A percentile compares a stretch with the other conserved stretches of the same genome.
Conservation (phyloP, 2,797 vertebrate species). For the Megaceryle alcyon region DNA sequence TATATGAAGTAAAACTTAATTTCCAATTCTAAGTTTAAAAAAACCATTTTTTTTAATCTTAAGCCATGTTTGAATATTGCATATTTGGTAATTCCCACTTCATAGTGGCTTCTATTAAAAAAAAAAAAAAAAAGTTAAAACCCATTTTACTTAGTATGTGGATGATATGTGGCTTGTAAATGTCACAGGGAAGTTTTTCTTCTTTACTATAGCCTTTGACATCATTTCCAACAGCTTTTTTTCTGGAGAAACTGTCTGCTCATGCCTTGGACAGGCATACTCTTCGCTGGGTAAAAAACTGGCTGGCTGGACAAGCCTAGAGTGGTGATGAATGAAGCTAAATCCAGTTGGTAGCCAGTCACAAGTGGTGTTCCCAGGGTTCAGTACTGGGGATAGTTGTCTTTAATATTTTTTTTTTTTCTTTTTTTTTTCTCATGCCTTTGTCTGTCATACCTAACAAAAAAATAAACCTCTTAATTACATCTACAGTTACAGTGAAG, state of each 20-base stretch:
- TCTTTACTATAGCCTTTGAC: neutral
- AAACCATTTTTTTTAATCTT: neutral
- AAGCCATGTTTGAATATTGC: neutral
- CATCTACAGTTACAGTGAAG: neutral
- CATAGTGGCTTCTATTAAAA: neutral
- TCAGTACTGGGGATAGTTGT: too few relatives aligned
- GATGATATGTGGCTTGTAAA: neutral
- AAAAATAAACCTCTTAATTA: neutral
- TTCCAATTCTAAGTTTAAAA: too few relatives aligned
- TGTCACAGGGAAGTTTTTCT: neutral
- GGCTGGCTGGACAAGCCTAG: neutral
- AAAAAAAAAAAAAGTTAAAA: fast-evolving
- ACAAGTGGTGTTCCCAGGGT: too few relatives aligned
- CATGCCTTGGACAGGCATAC: neutral
- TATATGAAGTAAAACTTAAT: too few relatives aligned
- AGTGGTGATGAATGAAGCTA: neutral
- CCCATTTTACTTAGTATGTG: neutral
- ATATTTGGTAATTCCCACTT: neutral
- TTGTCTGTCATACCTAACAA: neutral
- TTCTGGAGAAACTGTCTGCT: neutral
- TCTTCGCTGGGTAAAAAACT: neutral
- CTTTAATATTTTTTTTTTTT: too few relatives aligned
- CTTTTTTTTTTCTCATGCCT: neutral
- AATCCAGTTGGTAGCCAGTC: neutral
- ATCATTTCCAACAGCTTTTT: neutral